Evolutionary conservation across 2,113 vertebrate genomes (phyloP).

Genomic region (Lagopus muta): DNA sequence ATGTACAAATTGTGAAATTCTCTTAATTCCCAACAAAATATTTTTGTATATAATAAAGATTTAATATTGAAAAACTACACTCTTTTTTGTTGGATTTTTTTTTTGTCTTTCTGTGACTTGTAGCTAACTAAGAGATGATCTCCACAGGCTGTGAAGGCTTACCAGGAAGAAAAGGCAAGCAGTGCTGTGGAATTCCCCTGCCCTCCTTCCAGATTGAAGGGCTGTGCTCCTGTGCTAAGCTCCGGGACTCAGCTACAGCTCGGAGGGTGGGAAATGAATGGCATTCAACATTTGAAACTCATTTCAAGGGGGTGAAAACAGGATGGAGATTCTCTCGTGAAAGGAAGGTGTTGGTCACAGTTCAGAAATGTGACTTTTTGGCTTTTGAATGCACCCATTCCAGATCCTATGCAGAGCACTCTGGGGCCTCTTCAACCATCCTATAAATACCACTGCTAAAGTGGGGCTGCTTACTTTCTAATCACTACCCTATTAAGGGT

Average conservation of each 20-base stretch:
- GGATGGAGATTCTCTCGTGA: neutral
- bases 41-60: conserved; percentile 82
- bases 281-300: neutral
- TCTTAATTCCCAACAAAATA: conserved; percentile 74
- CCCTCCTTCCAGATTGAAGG: neutral
- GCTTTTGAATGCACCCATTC: fast-evolving
- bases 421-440: too few relatives aligned
- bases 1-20: conserved; percentile 70
- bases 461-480: neutral
- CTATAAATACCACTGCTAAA: fast-evolving
- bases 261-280: neutral
- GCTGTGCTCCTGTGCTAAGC: neutral
- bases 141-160: neutral
- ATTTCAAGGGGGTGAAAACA: neutral
- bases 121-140: neutral
- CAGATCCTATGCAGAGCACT: fast-evolving
- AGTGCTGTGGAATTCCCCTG: neutral
- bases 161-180: neutral
- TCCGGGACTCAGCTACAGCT: neutral
- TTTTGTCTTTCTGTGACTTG: neutral
- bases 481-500: neutral
- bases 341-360: neutral
- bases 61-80: conserved; percentile 67
- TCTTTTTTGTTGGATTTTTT: neutral
- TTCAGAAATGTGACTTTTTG: neutral